Evolutionary conservation across 92 coral and sea anemone species (phyloP).

Genomic region (Zoanthus sansibaricus): DNA sequence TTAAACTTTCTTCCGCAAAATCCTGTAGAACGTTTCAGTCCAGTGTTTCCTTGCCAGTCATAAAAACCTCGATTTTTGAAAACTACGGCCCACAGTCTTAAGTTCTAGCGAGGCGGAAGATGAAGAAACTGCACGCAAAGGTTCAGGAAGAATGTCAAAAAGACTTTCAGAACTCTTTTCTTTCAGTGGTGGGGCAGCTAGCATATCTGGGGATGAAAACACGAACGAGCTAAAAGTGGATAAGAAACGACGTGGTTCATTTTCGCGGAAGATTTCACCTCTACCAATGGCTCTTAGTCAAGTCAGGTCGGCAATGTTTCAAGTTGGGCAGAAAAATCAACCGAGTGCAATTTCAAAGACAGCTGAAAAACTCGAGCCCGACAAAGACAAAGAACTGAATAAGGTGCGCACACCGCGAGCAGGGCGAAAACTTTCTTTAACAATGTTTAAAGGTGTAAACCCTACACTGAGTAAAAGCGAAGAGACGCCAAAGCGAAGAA

Average conservation of each 20-base stretch:
- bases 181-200: conserved; percentile 59
- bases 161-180: conserved; percentile 78
- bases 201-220: conserved; percentile 42
- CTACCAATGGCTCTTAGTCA: conserved; percentile 59
- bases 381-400: conserved; percentile 45
- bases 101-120: conserved; percentile 85
- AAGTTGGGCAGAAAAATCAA: conserved; percentile 41
- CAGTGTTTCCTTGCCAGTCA: conserved; percentile 6
- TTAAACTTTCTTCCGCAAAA: conserved; percentile 12
- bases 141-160: conserved; percentile 65
- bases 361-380: conserved; percentile 54
- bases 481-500: conserved; percentile 72
- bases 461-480: conserved; percentile 45
- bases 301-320: conserved; percentile 56
- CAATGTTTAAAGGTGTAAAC: conserved; percentile 69
- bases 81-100: conserved; percentile 61
- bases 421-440: conserved; percentile 74
- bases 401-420: conserved; percentile 37
- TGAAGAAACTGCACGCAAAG: conserved; percentile 65
- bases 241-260: conserved; percentile 71
- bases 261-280: conserved; percentile 73
- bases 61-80: conserved; percentile 43
- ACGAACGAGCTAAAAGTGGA: conserved; percentile 56
- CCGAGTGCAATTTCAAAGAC: conserved; percentile 20
- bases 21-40: conserved; percentile 14